These are phyloP conservation scores for Stichodactyla mertensii DNA, from an alignment of 64 coral and sea anemone species.

Conservation along the genomic window DNA sequence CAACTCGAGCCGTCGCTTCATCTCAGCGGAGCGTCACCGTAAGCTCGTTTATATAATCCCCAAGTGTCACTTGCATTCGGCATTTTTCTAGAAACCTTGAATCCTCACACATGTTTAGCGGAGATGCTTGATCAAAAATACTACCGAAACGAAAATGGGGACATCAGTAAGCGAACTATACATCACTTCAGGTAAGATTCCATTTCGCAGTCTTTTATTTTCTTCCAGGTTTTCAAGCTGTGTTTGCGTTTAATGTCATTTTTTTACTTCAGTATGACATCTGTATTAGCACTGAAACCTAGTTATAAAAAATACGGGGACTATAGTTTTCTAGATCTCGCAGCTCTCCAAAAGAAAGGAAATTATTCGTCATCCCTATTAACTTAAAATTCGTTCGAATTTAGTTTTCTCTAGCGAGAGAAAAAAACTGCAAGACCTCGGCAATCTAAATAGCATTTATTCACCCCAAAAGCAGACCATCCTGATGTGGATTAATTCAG, in stretches of 20 bases:
- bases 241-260: conserved; percentile 13
- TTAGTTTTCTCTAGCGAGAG: no score
- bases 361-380: no score
- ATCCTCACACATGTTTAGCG: not conserved
- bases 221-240: not conserved
- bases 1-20: conserved; percentile 3
- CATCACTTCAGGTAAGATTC: not conserved
- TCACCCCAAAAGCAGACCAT: not conserved
- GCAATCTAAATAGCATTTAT: not conserved
- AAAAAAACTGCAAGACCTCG: no score
- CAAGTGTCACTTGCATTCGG: not conserved
- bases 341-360: no score
- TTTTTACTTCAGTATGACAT: conserved; percentile 4
- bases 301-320: not conserved
- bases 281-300: not conserved
- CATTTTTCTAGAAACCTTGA: not conserved
- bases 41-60: not conserved
- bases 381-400: no score
- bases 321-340: not conserved
- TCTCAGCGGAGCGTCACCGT: not conserved
- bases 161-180: not conserved
- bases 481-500: no score
- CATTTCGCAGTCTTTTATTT: not conserved
- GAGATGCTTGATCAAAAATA: not conserved
- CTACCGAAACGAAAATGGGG: not conserved